phyloP scores from a whole-genome alignment of 2,888 invertebrate genomes.

The Megaustenia siamemsis region DNA sequence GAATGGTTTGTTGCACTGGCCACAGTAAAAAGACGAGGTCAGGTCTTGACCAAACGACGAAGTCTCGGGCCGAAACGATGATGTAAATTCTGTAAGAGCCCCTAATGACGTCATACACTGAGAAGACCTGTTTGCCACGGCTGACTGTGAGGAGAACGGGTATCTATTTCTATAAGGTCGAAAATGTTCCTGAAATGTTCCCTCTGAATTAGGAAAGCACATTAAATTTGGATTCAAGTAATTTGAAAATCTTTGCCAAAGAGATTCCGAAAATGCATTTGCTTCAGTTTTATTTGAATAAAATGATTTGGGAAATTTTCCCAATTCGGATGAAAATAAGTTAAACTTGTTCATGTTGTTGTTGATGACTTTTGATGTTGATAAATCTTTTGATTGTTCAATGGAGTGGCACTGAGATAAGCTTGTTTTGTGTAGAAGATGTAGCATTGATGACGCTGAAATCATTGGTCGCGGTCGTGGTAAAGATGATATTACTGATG shows the following conservation, averaged over 20 bases:
- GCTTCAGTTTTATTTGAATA: not conserved
- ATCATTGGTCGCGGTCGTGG: not conserved
- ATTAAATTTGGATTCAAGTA: conserved; percentile 6
- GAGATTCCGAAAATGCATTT: not conserved
- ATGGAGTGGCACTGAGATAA: not conserved
- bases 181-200: not conserved
- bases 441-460: not conserved
- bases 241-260: not conserved
- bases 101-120: conserved; percentile 31
- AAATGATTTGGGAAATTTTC: not conserved
- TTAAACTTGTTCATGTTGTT: not conserved
- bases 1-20: conserved; percentile 96
- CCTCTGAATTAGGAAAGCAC: not conserved
- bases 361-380: too few relatives aligned
- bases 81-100: conserved; percentile 27
- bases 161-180: not conserved
- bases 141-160: not conserved
- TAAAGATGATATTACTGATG: conserved; percentile 12
- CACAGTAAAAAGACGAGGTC: conserved; percentile 66
- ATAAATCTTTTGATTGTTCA: not conserved
- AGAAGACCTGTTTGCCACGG: not conserved
- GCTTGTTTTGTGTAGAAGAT: not conserved
- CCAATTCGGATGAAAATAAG: not conserved
- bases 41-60: conserved; percentile 6
- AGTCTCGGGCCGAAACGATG: conserved; percentile 25